phyloP scores from a whole-genome alignment of 2,888 invertebrate species.

The Iselma pallidipennis region DNA sequence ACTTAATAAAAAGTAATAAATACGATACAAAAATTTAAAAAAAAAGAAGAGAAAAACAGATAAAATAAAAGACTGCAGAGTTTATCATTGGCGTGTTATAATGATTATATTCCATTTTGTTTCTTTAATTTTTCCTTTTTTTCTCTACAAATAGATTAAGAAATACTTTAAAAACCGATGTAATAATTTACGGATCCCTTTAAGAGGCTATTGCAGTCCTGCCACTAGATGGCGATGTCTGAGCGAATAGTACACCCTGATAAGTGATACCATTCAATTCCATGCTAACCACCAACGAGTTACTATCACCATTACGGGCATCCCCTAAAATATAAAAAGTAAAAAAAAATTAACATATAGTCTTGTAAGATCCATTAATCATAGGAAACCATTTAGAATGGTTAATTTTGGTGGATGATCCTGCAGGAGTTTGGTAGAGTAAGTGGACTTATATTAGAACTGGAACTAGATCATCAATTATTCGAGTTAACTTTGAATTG shows the following conservation, averaged over 20 bases:
- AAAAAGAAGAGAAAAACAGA: neutral
- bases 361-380: conserved; percentile 30
- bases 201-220: conserved; percentile 49
- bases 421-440: conserved; percentile 28
- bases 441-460: conserved; percentile 34
- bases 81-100: neutral
- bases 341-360: conserved; percentile 33
- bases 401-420: conserved; percentile 30
- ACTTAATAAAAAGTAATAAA: conserved; percentile 17
- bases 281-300: conserved; percentile 91
- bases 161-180: too few species aligned
- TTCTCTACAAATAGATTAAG: too few species aligned
- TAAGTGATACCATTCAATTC: conserved; percentile 95
- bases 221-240: conserved; percentile 44
- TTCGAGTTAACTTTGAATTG: conserved; percentile 25
- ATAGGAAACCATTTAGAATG: conserved; percentile 32
- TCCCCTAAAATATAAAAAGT: conserved; percentile 66
- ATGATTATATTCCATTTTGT: too few species aligned
- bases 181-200: conserved; percentile 11
- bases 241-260: conserved; percentile 89
- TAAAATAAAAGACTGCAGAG: neutral
- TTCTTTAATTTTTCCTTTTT: neutral
- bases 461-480: conserved; percentile 35
- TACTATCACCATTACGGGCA: conserved; percentile 80
- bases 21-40: conserved; percentile 13